phyloP scores from a whole-genome alignment of 2,888 invertebrate species.

The Thymelicus sylvestris region DNA sequence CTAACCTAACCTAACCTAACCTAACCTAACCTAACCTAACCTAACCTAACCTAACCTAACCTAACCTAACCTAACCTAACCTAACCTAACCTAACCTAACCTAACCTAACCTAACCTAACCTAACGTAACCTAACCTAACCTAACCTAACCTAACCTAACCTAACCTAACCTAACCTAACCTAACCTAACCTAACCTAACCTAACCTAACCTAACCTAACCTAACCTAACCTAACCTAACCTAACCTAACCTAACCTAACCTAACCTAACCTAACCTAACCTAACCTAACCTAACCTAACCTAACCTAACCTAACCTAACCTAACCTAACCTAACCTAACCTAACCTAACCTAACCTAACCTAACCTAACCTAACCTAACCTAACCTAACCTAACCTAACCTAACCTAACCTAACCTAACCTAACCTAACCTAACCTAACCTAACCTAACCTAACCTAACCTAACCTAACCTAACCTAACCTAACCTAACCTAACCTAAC shows the following conservation, averaged over 20 bases:
- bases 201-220: conserved; percentile 42
- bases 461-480: conserved; percentile 40
- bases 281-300: conserved; percentile 45
- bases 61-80: conserved; percentile 41
- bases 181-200: conserved; percentile 39
- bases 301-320: conserved; percentile 44
- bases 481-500: conserved; percentile 32
- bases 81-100: conserved; percentile 44
- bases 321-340: conserved; percentile 45
- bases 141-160: conserved; percentile 49
- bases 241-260: too few relatives aligned
- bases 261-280: conserved; percentile 44
- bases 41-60: conserved; percentile 37
- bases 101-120: conserved; percentile 41
- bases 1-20: conserved; percentile 42
- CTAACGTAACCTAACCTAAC: conserved; percentile 48
- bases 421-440: conserved; percentile 40
- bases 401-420: conserved; percentile 41
- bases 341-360: conserved; percentile 45
- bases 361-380: conserved; percentile 45
- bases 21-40: conserved; percentile 27
- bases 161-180: conserved; percentile 42
- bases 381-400: conserved; percentile 45
- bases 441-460: conserved; percentile 40
- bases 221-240: conserved; percentile 40